Evolutionary conservation across 2,797 vertebrate genomes (phyloP).

Genomic region (Borostomias antarcticus): DNA sequence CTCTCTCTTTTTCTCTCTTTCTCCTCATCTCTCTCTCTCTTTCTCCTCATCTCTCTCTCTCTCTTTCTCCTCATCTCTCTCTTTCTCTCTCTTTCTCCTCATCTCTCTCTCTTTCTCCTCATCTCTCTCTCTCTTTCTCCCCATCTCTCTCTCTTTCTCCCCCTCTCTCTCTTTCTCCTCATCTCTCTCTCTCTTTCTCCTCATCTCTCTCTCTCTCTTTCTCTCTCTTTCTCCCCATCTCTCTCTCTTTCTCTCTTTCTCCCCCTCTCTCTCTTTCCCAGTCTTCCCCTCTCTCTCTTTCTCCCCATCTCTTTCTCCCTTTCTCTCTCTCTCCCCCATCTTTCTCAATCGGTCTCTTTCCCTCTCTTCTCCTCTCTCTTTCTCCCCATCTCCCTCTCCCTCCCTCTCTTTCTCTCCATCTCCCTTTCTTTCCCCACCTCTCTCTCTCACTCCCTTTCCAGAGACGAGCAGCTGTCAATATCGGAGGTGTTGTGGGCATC

Average conservation of each 20-base stretch:
- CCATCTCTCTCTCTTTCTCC: background rate
- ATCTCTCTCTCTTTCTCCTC: background rate
- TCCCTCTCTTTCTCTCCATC: background rate
- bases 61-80: background rate
- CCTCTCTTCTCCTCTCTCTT: conserved; percentile 4
- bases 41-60: background rate
- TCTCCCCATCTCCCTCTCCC: too few species aligned
- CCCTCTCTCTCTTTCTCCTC: conserved; percentile 7
- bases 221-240: background rate
- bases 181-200: background rate
- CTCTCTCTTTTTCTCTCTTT: background rate
- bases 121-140: background rate
- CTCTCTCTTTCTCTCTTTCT: background rate
- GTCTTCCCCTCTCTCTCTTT: background rate
- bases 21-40: background rate
- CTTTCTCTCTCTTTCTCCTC: background rate
- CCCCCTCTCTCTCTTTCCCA: background rate
- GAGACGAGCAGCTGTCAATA: background rate
- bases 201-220: background rate
- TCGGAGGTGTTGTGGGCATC: too few species aligned
- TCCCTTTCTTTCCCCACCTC: background rate
- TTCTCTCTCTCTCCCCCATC: background rate
- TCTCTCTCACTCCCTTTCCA: background rate
- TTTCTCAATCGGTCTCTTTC: too few species aligned
- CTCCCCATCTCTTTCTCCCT: background rate